Evolutionary conservation across 2,797 vertebrate species (phyloP).

Genomic region (Apogon talboti): DNA sequence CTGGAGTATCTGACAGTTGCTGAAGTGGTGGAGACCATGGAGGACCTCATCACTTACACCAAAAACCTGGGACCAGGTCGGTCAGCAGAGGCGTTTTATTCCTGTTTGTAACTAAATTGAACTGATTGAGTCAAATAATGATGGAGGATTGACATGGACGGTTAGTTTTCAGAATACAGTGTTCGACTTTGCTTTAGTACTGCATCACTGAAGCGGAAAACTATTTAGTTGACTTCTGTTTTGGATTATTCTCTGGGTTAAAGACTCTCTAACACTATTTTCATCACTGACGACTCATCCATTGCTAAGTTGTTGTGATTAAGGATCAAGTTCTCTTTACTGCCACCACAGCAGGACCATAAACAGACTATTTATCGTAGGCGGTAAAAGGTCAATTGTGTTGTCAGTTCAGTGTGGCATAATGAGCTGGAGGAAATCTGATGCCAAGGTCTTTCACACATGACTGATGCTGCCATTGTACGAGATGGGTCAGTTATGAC

Average conservation of each 20-base stretch:
- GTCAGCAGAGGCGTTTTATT: constrained; percentile 72
- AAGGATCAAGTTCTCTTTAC: constrained; percentile 37
- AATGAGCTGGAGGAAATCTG: constrained; percentile 52
- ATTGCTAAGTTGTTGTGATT: constrained; percentile 43
- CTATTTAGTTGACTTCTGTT: constrained; percentile 7
- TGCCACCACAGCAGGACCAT: constrained; percentile 18
- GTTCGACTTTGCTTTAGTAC: background rate
- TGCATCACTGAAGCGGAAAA: background rate
- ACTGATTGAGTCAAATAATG: no score
- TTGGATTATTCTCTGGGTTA: constrained; percentile 3
- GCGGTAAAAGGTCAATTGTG: constrained; percentile 61
- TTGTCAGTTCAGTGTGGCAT: constrained; percentile 48
- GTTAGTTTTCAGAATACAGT: no score
- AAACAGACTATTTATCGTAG: constrained; percentile 58
- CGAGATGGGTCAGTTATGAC: constrained; percentile 24
- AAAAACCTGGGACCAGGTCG: constrained; percentile 99
- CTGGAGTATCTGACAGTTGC: constrained; percentile 97
- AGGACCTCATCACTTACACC: constrained; percentile 99
- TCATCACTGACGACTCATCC: constrained; percentile 16
- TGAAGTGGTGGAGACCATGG: constrained; percentile 98
- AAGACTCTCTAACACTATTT: constrained; percentile 14
- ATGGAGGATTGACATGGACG: no score
- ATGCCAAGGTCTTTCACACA: constrained; percentile 53
- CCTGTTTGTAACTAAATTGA: background rate
- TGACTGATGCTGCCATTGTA: constrained; percentile 41